Base-by-base conservation (phyloP, 2,888 invertebrate genomes). In the Tromatobia lineatoria region DNA sequence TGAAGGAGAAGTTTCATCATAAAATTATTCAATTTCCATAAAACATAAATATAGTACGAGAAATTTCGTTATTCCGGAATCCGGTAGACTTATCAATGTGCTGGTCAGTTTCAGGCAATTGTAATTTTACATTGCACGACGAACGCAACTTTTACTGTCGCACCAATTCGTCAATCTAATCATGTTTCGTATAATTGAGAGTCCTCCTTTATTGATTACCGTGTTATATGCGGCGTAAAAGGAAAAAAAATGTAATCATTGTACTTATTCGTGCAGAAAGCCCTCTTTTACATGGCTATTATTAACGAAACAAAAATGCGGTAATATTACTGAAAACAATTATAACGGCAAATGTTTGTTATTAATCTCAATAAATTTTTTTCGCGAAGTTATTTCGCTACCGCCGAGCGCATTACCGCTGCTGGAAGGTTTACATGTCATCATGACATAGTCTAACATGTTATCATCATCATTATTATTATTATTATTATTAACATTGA, bases 81-180 rank as follows among this genome's bases (percentile, higher is more conserved):
- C 25, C 7, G 59, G 38, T 20, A 52, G 34, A 18, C 13, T 52
- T 38, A 38, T 20, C 42, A 23, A 71, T 23, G 38, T 23, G 70
- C 38, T 42, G 15, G 38, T 29, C 13, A 57, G 25, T 57, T 54
- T 42, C 54, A 29, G 34, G 23, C 38, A 71, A 18, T 52, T 38
- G 70, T 71, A 54, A 11, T 38, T 54, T 70, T 38, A 11, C 18
- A 38, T 54, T 70, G 25, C 57, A 13, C 57, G 57, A 57, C 15
- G 57, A 25, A 57, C 57, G 57, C 57, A 57, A 57, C 29, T 42
- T 15, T 42, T 15, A 54, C 23, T 8, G 38, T 38, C 54, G 20
- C n/a, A 47, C 15, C 3, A 38, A 54, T 54, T 13, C 54, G 38
- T 54, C 52, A 38, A 34, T 34, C 70, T 38, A 34, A 54, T 54